Conservation (phyloP, 1,140 invertebrate species). For the Apocrypta bakeri region DNA sequence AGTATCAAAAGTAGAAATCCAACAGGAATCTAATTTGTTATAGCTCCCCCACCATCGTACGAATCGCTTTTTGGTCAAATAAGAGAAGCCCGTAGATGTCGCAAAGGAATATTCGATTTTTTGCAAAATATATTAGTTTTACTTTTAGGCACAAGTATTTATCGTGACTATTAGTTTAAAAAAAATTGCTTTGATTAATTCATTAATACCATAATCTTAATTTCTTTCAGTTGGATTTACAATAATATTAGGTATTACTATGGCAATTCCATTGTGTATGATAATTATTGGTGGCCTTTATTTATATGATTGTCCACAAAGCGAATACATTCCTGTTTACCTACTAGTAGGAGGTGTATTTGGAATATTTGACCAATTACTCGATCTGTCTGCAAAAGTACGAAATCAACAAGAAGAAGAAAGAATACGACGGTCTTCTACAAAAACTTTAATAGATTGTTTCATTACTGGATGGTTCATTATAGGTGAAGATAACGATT, state of each 20-base stretch:
- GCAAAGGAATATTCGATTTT: conserved; percentile 78
- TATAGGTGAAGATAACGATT: conserved; percentile 71
- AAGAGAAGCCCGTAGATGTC: conserved; percentile 77
- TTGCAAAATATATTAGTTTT: conserved; percentile 78
- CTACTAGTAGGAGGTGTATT: conserved; percentile 80
- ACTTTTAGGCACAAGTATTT: conserved; percentile 78
- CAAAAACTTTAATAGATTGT: conserved; percentile 78
- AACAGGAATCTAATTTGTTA: too few species aligned
- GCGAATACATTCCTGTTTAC: conserved; percentile 82
- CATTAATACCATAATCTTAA: background rate
- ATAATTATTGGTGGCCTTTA: conserved; percentile 80
- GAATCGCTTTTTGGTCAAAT: conserved; percentile 81
- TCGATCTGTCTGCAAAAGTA: conserved; percentile 76
- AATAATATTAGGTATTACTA: conserved; percentile 77
- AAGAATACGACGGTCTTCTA: conserved; percentile 75
- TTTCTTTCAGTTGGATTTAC: conserved; percentile 79
- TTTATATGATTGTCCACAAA: conserved; percentile 79
- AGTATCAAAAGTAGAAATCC: too few species aligned
- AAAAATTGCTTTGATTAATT: background rate
- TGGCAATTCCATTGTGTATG: conserved; percentile 80
- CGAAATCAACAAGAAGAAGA: conserved; percentile 75
- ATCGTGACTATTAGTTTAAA: background rate
- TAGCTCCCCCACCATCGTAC: conserved; percentile 81
- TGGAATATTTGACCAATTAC: conserved; percentile 78
- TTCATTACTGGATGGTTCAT: conserved; percentile 82